phyloP scores from a whole-genome alignment of 2,797 vertebrate genomes.

The Rousettus madagascariensis region DNA sequence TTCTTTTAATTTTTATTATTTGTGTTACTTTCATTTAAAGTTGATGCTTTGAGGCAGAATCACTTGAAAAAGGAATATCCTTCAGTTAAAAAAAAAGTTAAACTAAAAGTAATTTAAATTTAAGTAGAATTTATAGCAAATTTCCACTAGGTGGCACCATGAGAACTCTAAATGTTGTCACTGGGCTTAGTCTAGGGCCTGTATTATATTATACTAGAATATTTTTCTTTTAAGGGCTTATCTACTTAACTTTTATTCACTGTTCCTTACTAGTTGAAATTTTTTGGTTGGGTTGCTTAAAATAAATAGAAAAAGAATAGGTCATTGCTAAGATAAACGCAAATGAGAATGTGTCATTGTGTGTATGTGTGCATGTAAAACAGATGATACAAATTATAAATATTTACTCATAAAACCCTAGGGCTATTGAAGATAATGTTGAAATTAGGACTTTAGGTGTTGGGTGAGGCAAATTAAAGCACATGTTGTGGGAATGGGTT shows the following conservation, averaged over 20 bases:
- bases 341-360: conserved; percentile 1
- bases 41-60: not conserved
- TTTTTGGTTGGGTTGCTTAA: not conserved
- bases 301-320: not conserved
- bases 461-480: not conserved
- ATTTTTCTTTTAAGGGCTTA: conserved; percentile 17
- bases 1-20: conserved; percentile 1
- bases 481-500: not conserved
- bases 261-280: not conserved
- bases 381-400: not conserved
- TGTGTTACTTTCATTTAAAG: conserved; percentile 55
- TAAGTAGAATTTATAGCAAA: not conserved
- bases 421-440: not conserved
- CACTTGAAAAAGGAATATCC: not conserved
- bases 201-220: no score
- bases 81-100: not conserved
- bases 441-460: not conserved
- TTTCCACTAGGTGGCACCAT: conserved; percentile 72
- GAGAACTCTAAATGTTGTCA: not conserved
- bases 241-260: not conserved
- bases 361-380: not conserved
- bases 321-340: conserved; percentile 34
- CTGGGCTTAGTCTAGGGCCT: not conserved
- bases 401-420: not conserved
- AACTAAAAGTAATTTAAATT: conserved; percentile 15